phyloP scores from a whole-genome alignment of 2,888 invertebrate species.

The Protodeltote pygarga region DNA sequence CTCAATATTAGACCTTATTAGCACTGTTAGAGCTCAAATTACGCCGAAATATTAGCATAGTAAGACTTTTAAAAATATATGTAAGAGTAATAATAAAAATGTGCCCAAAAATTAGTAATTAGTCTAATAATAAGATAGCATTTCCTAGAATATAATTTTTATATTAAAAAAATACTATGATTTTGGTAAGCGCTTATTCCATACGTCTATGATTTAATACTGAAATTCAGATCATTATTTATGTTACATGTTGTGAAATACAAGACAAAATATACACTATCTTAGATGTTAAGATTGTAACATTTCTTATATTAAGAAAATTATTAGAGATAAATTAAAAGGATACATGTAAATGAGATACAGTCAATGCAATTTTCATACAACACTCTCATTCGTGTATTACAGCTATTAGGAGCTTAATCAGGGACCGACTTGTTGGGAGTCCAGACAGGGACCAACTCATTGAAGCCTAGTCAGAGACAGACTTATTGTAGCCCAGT shows the following conservation, averaged over 20 bases:
- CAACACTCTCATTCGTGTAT: too few species aligned
- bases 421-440: too few species aligned
- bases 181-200: conserved; percentile 67
- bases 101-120: conserved; percentile 43
- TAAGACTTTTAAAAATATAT: conserved; percentile 24
- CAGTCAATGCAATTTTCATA: conserved; percentile 6
- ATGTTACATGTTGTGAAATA: conserved; percentile 34
- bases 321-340: conserved; percentile 8
- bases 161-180: conserved; percentile 76
- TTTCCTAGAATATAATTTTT: conserved; percentile 43
- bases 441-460: too few species aligned
- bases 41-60: conserved; percentile 13
- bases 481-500: too few species aligned
- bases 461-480: too few species aligned
- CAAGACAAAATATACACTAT: conserved; percentile 32
- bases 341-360: background rate
- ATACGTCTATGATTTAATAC: conserved; percentile 66
- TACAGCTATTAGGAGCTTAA: too few species aligned
- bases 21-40: conserved; percentile 27
- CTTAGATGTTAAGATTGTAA: conserved; percentile 15
- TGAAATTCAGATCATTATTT: conserved; percentile 59
- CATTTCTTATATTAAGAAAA: conserved; percentile 6
- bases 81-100: conserved; percentile 48
- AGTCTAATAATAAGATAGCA: conserved; percentile 30
- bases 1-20: conserved; percentile 62